Evolutionary conservation across 2,888 invertebrate genomes (phyloP), one percentile per base, ranked within the genome.

Genomic region (Orchesellides sinensis): DNA sequence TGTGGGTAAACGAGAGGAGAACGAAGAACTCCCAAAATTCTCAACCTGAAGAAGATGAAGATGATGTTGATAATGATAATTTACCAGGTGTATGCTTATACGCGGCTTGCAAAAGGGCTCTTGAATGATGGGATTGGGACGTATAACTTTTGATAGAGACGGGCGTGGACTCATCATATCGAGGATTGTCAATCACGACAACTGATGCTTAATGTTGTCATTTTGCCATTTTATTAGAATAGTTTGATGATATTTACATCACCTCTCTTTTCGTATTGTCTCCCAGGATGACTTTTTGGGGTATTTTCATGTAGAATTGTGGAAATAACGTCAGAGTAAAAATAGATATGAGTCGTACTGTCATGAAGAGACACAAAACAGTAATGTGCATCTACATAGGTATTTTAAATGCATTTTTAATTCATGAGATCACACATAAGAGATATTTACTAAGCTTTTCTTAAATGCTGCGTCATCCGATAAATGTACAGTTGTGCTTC

Each of bases 141-240:
- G 21, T 54, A 21, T 19, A 54, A 19, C 21, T 49, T 49, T 49
- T 10, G n/a, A n/a, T n/a, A n/a, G n/a, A n/a, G n/a, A n/a, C n/a
- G n/a, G n/a, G n/a, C n/a, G n/a, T 21, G 32, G 19, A 47, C 63
- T 49, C 52, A 45, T 70, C 63, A 69, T 63, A 79, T 63, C 54
- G 63, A 63, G 78, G 78, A 79, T 79, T 79, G 78, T 79, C 78
- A 79, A 79, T 79, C 78, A 79, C 78, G 78, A 79, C 59, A 52
- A 25, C 10, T 14, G 4, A 52, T 49, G 52, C 21, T 25, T n/a
- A 45, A 79, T 79, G 52, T 19, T 79, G 61, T 70, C 78, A 79
- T 70, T 73, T 56, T 40, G 8, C 4, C 49, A 78, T 69, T 69
- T 78, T 61, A 19, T 61, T 49, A 49, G 68, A 68, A 68, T 68